A percentile compares a stretch with the other conserved stretches of the same genome.
Conservation (phyloP, 1,140 invertebrate genomes). For the Drosophila neocordata region DNA sequence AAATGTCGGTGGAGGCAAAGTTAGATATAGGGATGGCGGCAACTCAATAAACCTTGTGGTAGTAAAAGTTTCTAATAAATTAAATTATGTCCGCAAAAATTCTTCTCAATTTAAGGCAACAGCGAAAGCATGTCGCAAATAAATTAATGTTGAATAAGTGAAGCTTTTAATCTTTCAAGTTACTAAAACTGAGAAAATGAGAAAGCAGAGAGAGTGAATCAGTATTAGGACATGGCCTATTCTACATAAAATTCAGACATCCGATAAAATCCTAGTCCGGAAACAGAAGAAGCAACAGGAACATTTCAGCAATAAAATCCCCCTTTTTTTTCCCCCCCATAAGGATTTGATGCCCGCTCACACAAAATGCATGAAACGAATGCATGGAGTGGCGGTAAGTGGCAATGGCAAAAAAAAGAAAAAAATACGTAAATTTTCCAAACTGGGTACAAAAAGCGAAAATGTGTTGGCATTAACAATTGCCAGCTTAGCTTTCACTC, state of each 20-base stretch:
- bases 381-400: not conserved
- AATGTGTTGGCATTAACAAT: slow-evolving; percentile 72
- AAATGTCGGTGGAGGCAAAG: not conserved
- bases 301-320: slow-evolving; percentile 60
- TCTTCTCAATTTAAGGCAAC: slow-evolving; percentile 25
- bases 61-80: slow-evolving; percentile 58
- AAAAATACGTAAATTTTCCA: slow-evolving; percentile 64
- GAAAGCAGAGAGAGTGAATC: slow-evolving; percentile 11
- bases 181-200: not conserved
- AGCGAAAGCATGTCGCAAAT: slow-evolving; percentile 22
- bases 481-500: slow-evolving; percentile 33
- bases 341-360: slow-evolving; percentile 30
- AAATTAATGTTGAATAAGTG: slow-evolving; percentile 60
- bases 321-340: slow-evolving; percentile 33
- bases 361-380: not conserved
- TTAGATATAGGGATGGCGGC: not conserved
- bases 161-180: slow-evolving; percentile 56
- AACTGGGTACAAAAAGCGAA: slow-evolving; percentile 53
- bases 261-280: slow-evolving; percentile 59
- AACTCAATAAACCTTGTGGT: slow-evolving; percentile 28
- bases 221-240: slow-evolving; percentile 36
- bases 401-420: not conserved
- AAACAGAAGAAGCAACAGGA: slow-evolving; percentile 55
- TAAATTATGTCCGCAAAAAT: slow-evolving; percentile 50
- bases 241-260: slow-evolving; percentile 60